phyloP scores from a whole-genome alignment of 2,888 invertebrate genomes.

The Drosophila longiperda region DNA sequence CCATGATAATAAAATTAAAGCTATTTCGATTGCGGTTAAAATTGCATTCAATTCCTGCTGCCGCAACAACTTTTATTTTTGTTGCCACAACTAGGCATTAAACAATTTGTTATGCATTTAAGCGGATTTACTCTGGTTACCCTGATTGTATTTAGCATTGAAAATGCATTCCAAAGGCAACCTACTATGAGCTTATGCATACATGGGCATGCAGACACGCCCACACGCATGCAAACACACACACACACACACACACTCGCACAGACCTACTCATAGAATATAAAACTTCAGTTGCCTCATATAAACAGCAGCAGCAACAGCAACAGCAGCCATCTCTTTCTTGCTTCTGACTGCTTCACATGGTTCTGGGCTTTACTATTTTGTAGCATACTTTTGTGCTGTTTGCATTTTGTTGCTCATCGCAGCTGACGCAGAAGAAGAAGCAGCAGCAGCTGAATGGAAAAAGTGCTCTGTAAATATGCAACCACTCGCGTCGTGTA shows the following conservation, averaged over 20 bases:
- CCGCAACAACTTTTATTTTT: slow-evolving; percentile 7
- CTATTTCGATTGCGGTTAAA: slow-evolving; percentile 58
- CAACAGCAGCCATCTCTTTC: slow-evolving; percentile 18
- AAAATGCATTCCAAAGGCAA: slow-evolving; percentile 22
- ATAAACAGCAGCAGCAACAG: slow-evolving; percentile 51
- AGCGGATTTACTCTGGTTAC: slow-evolving; percentile 49
- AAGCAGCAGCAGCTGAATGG: slow-evolving; percentile 26
- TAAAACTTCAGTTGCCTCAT: slow-evolving; percentile 67
- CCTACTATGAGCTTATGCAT: slow-evolving; percentile 12
- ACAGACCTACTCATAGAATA: slow-evolving; percentile 16
- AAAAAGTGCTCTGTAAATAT: slow-evolving; percentile 76
- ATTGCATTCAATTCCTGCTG: slow-evolving; percentile 59
- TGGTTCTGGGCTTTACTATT: slow-evolving; percentile 24
- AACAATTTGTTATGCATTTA: slow-evolving; percentile 49
- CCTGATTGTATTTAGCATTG: slow-evolving; percentile 29
- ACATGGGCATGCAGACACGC: slow-evolving; percentile 3
- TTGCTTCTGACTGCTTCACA: slow-evolving; percentile 9
- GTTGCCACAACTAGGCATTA: slow-evolving; percentile 44
- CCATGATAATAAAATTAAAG: slow-evolving; percentile 57
- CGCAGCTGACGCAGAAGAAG: slow-evolving; percentile 20
- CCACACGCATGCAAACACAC: slow-evolving; percentile 4
- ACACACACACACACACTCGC: slow-evolving; percentile 1
- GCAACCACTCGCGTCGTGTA: slow-evolving; percentile 60
- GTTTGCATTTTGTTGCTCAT: slow-evolving; percentile 59
- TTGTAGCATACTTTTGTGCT: slow-evolving; percentile 56